Evolutionary conservation across 2,797 vertebrate genomes (phyloP).

Genomic region (Meda fulgida): DNA sequence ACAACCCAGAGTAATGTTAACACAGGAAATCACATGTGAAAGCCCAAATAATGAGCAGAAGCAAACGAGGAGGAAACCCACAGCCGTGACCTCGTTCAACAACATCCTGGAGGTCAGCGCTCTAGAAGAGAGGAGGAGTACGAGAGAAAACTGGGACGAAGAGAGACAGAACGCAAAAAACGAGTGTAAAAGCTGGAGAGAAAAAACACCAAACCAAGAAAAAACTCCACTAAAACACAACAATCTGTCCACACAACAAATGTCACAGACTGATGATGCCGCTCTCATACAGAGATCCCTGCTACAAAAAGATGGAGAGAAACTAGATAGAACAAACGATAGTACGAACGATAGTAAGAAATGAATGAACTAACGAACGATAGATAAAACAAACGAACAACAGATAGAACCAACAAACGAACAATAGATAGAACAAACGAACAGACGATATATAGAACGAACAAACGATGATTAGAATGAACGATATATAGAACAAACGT

Average conservation of each 20-base stretch:
- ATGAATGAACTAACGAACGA: no score
- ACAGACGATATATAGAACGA: not conserved
- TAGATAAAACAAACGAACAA: not conserved
- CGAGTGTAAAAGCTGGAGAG: not conserved
- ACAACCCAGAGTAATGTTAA: not conserved
- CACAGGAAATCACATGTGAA: not conserved
- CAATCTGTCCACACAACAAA: not conserved
- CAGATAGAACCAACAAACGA: no score
- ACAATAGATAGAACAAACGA: no score
- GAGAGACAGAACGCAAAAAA: constrained; percentile 13
- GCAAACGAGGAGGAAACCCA: constrained; percentile 6
- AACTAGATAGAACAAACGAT: not conserved
- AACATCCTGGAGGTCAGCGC: constrained; percentile 26
- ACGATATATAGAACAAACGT: rapidly evolving
- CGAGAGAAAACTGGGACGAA: constrained; percentile 9
- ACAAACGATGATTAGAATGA: rapidly evolving
- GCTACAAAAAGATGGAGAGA: not conserved
- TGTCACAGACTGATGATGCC: not conserved
- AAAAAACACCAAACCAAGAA: not conserved
- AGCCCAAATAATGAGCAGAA: not conserved
- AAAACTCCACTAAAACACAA: constrained; percentile 1
- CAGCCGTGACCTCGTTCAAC: constrained; percentile 22
- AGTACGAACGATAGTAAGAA: not conserved
- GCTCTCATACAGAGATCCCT: not conserved
- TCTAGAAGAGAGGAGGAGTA: constrained; percentile 9